Conservation (phyloP, 2,888 invertebrate species). For the Drosophila borealis region DNA sequence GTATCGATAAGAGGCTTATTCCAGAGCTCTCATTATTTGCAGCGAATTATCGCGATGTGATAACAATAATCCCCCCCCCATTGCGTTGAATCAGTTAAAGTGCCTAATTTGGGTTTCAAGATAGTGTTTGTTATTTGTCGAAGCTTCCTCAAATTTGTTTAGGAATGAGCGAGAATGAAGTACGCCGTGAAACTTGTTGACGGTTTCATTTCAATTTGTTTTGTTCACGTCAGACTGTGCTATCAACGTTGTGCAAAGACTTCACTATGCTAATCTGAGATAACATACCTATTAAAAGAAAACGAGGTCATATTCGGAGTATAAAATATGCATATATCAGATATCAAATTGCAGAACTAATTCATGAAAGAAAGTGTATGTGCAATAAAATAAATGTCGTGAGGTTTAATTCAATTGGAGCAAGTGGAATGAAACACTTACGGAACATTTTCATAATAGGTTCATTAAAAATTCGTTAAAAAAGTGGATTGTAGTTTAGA, state of each 20-base stretch:
- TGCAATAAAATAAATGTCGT: too few species aligned
- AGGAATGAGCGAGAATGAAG: neutral
- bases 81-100: neutral
- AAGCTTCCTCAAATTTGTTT: neutral
- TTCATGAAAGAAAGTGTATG: too few species aligned
- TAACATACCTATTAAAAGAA: neutral
- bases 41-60: slow-evolving; percentile 19
- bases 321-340: neutral
- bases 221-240: neutral
- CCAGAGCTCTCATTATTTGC: neutral
- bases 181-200: neutral
- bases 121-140: neutral
- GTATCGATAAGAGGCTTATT: slow-evolving; percentile 9
- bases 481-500: too few species aligned
- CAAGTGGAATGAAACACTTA: too few species aligned
- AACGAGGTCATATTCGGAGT: slow-evolving; percentile 2
- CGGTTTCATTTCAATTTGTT: neutral
- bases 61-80: slow-evolving; percentile 16
- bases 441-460: too few species aligned
- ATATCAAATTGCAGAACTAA: too few species aligned
- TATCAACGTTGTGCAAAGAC: neutral
- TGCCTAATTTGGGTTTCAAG: neutral
- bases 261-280: slow-evolving; percentile 1
- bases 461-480: too few species aligned
- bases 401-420: too few species aligned